Base-by-base conservation (phyloP, 2,113 vertebrate genomes). In the Oxyura jamaicensis region DNA sequence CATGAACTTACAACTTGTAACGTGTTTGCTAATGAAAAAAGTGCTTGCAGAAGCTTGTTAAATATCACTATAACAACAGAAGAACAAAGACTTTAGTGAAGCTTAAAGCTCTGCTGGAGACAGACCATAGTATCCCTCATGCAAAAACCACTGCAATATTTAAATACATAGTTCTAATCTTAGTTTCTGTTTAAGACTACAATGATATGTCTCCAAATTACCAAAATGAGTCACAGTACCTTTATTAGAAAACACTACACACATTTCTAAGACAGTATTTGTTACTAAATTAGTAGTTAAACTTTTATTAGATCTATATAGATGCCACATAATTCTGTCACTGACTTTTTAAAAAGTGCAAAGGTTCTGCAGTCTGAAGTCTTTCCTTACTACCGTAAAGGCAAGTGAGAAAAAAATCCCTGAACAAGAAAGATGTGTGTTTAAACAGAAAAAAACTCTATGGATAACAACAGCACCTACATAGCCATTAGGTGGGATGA, bases 321-420 rank as follows among this genome's bases (percentile, higher is more conserved):
- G 59, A 79, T 48, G 58, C 5, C 22, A 81, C 3, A 0, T 26
- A 78, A 82, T 55, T 78, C 26, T 62, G 21, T 42, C 52, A 56
- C 53, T n/a, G 39, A 42, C 11, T 63, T 12, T 63, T 41, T 28
- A 63, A 63, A 86, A 94, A 8, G 2, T 2, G 10, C 39, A 68
- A 77, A 77, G 44, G 28, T 66, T 86, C 42, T 78, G 53, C 77
- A 91, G 58, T 42, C 78, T 82, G 69, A 68, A 82, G 87, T 13
- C 22, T 31, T 75, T 86, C 20, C 50, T 68, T 4, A 15, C 19
- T 10, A 23, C 26, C 79, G 76, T 11, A 62, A 69, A 86, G 13
- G 6, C 26, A 80, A 18, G 7, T 26, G 8, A 80, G 44, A 92
- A 90, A 77, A 77, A 56, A 73, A 10, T 58, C 42, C 42, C 48